These are phyloP conservation scores for Rotaria sp. DNA, from an alignment of 2,888 invertebrate genomes.

Conservation along the genomic window DNA sequence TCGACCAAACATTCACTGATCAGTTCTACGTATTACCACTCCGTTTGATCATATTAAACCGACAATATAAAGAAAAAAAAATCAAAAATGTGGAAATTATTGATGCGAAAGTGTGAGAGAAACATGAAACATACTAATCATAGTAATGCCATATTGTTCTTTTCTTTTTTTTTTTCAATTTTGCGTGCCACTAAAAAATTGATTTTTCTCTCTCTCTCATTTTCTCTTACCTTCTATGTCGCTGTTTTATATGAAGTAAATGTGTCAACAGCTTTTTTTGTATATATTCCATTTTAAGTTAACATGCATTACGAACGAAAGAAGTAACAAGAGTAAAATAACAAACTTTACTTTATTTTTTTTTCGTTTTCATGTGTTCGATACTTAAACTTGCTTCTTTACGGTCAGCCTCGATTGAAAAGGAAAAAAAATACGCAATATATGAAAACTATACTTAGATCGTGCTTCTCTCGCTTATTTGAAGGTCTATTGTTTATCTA, in stretches of 20 bases:
- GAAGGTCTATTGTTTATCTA: conserved; percentile 5
- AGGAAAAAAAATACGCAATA: not conserved
- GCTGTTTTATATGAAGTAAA: not conserved
- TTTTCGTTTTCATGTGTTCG: not conserved
- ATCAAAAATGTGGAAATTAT: not conserved
- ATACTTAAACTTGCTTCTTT: not conserved
- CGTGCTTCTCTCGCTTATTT: conserved; percentile 1
- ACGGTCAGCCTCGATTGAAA: not conserved
- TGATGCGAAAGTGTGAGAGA: not conserved
- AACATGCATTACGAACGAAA: not conserved
- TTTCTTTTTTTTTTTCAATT: not conserved
- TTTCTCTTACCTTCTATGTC: not conserved
- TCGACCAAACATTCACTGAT: not conserved
- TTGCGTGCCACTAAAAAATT: not conserved
- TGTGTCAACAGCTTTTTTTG: not conserved
- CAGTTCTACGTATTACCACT: not conserved
- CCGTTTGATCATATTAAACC: not conserved
- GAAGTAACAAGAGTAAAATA: not conserved
- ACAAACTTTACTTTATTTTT: not conserved
- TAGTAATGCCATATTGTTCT: not conserved
- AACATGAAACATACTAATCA: conserved; percentile 15
- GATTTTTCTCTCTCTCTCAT: not conserved
- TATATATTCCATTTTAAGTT: not conserved
- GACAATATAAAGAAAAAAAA: not conserved
- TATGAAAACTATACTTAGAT: not conserved